Conservation (phyloP, 2,113 vertebrate species). For the Caranx melampygus region DNA sequence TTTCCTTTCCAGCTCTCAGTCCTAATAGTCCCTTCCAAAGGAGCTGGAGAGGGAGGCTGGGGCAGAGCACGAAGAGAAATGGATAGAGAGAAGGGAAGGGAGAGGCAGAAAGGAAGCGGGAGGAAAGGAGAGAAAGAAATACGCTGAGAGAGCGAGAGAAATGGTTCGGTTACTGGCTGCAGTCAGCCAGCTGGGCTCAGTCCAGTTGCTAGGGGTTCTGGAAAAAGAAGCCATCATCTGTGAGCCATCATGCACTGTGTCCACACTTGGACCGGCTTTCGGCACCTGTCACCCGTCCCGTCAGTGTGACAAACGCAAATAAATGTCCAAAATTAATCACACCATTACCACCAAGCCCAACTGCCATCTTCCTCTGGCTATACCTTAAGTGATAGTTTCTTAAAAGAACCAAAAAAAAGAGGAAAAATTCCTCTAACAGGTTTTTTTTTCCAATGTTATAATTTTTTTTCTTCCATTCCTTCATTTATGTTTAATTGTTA, state of each 20-base stretch:
- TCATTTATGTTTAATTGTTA: slow-evolving; percentile 66
- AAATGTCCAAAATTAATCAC: slow-evolving; percentile 69
- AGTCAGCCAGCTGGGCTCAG: slow-evolving; percentile 60
- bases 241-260: slow-evolving; percentile 70
- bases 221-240: slow-evolving; percentile 74
- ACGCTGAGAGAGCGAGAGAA: slow-evolving; percentile 41
- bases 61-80: slow-evolving; percentile 11
- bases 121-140: slow-evolving; percentile 22
- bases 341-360: slow-evolving; percentile 58
- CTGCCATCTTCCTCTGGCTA: slow-evolving; percentile 35
- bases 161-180: slow-evolving; percentile 40
- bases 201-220: slow-evolving; percentile 67
- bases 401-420: background rate
- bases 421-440: slow-evolving; percentile 13
- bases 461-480: slow-evolving; percentile 28
- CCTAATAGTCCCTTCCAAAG: slow-evolving; percentile 46
- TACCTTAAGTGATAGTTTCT: background rate
- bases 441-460: slow-evolving; percentile 27
- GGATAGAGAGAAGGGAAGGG: slow-evolving; percentile 33
- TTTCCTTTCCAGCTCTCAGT: slow-evolving; percentile 64
- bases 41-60: slow-evolving; percentile 28
- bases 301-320: slow-evolving; percentile 74
- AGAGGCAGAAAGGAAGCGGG: slow-evolving; percentile 17
- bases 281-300: slow-evolving; percentile 72
- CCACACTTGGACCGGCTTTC: slow-evolving; percentile 60